Percentiles rank a stretch among this genome's conserved stretches.
Evolutionary conservation across 35 echinoderm and acorn worm species (phyloP).

Genomic region (Holothuria glaberrima): DNA sequence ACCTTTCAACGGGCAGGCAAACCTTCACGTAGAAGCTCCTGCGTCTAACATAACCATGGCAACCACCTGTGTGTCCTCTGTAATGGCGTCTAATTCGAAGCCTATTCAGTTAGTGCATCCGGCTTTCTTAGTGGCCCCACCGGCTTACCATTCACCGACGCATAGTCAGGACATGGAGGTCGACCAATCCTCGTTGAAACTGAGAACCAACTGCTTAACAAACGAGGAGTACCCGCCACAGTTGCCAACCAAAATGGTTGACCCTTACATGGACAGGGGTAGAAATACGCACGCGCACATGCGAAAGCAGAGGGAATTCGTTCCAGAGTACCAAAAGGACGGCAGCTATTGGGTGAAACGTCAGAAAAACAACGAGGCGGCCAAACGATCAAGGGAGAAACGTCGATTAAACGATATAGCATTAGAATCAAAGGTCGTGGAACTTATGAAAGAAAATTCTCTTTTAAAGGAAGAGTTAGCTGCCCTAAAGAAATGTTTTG

Average conservation of each 20-base stretch:
- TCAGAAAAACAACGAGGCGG: constrained; percentile 92
- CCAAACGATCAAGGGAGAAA: constrained; percentile 92
- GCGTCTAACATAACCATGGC: not conserved
- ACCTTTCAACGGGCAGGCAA: too few species aligned
- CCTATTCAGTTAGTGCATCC: constrained; percentile 67
- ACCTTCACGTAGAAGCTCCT: too few species aligned
- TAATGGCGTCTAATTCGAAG: not conserved
- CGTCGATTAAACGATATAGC: constrained; percentile 80
- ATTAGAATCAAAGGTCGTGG: constrained; percentile 71
- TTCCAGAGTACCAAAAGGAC: constrained; percentile 80
- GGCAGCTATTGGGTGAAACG: constrained; percentile 85
- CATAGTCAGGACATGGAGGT: too few species aligned
- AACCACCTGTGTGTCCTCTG: not conserved
- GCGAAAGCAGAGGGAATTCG: constrained; percentile 81
- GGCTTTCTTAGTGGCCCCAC: constrained; percentile 35
- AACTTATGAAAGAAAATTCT: constrained; percentile 79
- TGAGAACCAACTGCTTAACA: not conserved
- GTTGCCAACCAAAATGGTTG: not conserved
- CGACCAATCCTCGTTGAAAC: not conserved
- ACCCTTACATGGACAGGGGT: not conserved
- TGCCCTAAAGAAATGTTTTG: constrained; percentile 49
- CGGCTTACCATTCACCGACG: not conserved
- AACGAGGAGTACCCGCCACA: not conserved
- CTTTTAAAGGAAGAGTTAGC: constrained; percentile 71
- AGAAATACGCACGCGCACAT: not conserved